Conservation (phyloP, 1,140 invertebrate species). For the Atta colombica region DNA sequence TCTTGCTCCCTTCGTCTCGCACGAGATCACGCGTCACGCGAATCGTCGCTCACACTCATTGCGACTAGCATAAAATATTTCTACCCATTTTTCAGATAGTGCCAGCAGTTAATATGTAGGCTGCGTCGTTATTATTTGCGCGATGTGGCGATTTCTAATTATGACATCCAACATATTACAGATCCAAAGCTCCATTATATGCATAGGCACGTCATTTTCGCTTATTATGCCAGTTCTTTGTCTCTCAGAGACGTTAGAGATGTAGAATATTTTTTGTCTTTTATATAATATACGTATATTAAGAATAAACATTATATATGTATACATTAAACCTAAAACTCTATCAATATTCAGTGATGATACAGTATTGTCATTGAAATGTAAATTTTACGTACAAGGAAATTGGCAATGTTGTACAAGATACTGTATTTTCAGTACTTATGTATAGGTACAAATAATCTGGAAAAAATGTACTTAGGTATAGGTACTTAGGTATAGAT, state of each 20-base stretch:
- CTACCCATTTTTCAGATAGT: constrained; percentile 43
- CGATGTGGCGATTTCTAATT: constrained; percentile 66
- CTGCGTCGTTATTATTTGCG: constrained; percentile 49
- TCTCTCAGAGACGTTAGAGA: background rate
- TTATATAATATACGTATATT: background rate
- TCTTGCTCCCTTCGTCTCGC: constrained; percentile 5
- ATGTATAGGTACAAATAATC: no score
- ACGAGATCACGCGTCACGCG: constrained; percentile 52
- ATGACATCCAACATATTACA: constrained; percentile 46
- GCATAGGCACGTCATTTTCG: background rate
- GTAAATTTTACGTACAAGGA: no score
- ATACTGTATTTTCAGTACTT: no score
- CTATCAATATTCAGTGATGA: no score
- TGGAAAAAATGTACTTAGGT: no score
- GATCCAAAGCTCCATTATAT: constrained; percentile 51
- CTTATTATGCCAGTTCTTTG: background rate
- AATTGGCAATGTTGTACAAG: no score
- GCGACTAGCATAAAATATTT: constrained; percentile 32
- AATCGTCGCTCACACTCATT: constrained; percentile 39
- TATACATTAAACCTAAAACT: background rate
- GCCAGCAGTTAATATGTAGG: constrained; percentile 45
- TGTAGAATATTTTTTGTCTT: background rate
- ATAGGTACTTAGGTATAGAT: no score
- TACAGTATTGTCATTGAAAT: no score
- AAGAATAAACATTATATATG: background rate